Conservation (phyloP, 2,113 vertebrate genomes). For the Atherinomorus stipes region DNA sequence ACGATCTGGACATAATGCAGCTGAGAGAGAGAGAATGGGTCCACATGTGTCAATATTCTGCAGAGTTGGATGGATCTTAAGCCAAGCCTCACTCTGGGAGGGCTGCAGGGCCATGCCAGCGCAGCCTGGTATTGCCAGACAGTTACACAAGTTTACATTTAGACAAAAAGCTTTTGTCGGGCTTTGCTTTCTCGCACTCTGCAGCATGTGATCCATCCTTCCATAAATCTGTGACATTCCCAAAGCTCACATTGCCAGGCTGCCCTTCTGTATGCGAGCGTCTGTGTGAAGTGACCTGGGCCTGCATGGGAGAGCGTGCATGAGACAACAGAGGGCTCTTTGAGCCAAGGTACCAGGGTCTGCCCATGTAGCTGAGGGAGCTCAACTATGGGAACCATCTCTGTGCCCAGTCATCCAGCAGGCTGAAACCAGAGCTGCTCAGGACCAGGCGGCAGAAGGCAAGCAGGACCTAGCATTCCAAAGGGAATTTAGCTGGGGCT, state of each 20-base stretch:
- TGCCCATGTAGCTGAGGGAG: constrained; percentile 75
- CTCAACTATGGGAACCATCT: constrained; percentile 82
- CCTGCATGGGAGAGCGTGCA: constrained; percentile 26
- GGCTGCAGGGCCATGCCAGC: constrained; percentile 12
- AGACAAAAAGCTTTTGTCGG: constrained; percentile 87
- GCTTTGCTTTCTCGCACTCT: constrained; percentile 56
- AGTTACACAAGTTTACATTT: constrained; percentile 77
- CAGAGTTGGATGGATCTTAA: constrained; percentile 31
- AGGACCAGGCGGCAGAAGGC: constrained; percentile 66
- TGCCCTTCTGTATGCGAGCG: constrained; percentile 56
- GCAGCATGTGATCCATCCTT: constrained; percentile 79
- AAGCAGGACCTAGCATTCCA: constrained; percentile 70
- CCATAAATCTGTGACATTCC: constrained; percentile 77
- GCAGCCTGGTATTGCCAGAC: constrained; percentile 80
- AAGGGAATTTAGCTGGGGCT: constrained; percentile 52
- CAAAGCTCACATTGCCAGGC: constrained; percentile 69
- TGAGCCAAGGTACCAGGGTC: constrained; percentile 71
- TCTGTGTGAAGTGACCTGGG: constrained; percentile 66
- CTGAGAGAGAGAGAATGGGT: constrained; percentile 14
- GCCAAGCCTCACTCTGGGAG: constrained; percentile 30
- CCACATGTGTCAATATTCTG: constrained; percentile 22
- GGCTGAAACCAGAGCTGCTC: constrained; percentile 73
- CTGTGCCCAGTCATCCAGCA: constrained; percentile 65
- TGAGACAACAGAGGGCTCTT: constrained; percentile 80
- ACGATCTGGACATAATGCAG: constrained; percentile 35